Base-by-base conservation (phyloP, 2,888 invertebrate species). In the Cordilura impudica region DNA sequence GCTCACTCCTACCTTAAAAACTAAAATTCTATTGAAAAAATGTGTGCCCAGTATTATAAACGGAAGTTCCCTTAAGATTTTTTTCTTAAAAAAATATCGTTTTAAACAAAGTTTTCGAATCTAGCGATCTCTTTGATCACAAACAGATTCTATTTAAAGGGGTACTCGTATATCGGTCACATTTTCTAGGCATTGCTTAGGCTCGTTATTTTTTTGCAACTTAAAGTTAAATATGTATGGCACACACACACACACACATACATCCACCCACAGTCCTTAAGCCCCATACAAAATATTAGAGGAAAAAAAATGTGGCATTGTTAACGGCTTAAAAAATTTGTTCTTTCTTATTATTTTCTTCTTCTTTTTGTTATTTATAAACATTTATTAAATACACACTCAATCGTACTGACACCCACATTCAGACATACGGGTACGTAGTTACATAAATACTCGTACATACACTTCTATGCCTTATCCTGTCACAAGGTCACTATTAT, bases 251-350 rank as follows among this genome's bases (percentile, higher is more conserved):
- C 35, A 39, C 12, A 31, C 31, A 31, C 10, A 4, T 10, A 31
- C 31, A 12, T 31, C 8, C 31, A 10, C 12, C 12, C n/a, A 39
- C 4, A 39, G n/a, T 39, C n/a, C n/a, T 51, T 23, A 14, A 51
- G 51, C 1, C 21, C n/a, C 12, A 51, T 51, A 21, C 7, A 49
- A 16, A 19, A 12, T 1, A 19, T 19, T 5, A 21, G 49, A 12
- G 6, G 21, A n/a, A 21, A 21, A 49, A 49, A 49, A 14, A 6
- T 23, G 5, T 51, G 51, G 51, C 51, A 51, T 51, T 51, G 51
- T 26, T 51, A 51, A 51, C 23, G 23, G 51, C 51, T 51, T 51
- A 51, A 51, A 26, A 51, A 51, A 39, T 39, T 2, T 39, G n/a
- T 31, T n/a, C n/a, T n/a, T n/a, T n/a, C n/a, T n/a, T n/a, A n/a